Conservation (phyloP, 2,113 vertebrate genomes). For the Corvus moneduloides region DNA sequence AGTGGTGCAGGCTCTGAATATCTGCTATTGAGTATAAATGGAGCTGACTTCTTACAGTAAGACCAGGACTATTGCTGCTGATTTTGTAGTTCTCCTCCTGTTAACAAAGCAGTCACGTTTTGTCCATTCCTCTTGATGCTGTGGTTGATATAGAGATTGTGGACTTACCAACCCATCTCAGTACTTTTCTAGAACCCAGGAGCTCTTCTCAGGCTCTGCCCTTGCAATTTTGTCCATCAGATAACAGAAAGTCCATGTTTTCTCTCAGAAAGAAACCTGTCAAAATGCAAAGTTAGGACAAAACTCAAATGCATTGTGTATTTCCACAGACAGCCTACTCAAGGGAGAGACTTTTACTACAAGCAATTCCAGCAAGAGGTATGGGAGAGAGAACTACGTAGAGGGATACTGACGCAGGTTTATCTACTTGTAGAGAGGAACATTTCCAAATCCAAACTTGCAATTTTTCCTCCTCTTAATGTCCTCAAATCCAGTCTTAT, state of each 20-base stretch:
- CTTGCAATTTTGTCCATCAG: neutral
- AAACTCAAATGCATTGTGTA: neutral
- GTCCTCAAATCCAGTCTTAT: neutral
- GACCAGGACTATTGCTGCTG: neutral
- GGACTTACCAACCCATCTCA: neutral
- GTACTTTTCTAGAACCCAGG: neutral
- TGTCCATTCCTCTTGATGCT: neutral
- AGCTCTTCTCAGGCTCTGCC: neutral
- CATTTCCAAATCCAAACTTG: neutral
- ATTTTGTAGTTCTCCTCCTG: neutral
- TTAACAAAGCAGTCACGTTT: neutral
- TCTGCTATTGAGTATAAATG: neutral
- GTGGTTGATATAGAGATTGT: neutral
- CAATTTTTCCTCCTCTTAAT: neutral
- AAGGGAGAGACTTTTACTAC: neutral
- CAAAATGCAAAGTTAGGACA: neutral
- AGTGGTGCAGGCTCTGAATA: neutral
- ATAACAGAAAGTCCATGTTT: accelerated
- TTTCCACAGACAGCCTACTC: neutral
- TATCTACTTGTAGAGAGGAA: neutral
- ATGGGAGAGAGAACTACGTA: neutral
- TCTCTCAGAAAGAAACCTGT: neutral
- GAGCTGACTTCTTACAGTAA: neutral
- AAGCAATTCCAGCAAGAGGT: neutral
- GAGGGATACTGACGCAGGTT: neutral